These are phyloP conservation scores for Lagocephalus sceleratus DNA, from an alignment of 2,797 vertebrate genomes.

Conservation along the genomic window DNA sequence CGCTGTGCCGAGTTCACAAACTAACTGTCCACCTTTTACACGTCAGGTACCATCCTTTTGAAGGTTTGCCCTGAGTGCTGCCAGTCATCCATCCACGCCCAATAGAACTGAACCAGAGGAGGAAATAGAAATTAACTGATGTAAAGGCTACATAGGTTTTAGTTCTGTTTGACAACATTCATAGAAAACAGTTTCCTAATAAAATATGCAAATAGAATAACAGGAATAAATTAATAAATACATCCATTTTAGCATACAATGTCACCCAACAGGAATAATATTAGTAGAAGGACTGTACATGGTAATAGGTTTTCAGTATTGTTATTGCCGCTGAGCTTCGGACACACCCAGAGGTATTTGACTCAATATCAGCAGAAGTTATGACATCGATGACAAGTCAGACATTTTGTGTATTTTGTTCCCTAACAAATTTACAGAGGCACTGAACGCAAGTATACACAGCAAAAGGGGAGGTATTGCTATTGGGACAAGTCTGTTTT, in stretches of 20 bases:
- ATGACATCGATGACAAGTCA: constrained; percentile 30
- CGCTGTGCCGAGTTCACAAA: constrained; percentile 36
- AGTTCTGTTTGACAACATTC: constrained; percentile 46
- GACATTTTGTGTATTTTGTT: constrained; percentile 52
- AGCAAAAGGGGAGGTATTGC: constrained; percentile 34
- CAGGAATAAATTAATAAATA: constrained; percentile 69
- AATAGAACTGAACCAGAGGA: constrained; percentile 24
- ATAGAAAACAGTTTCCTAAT: constrained; percentile 48
- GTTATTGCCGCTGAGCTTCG: constrained; percentile 47
- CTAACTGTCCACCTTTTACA: constrained; percentile 37
- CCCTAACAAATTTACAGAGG: constrained; percentile 62
- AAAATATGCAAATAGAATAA: constrained; percentile 63
- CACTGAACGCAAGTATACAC: constrained; percentile 61
- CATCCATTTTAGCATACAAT: constrained; percentile 61
- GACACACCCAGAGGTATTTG: constrained; percentile 62
- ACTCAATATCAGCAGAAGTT: constrained; percentile 41
- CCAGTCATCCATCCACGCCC: constrained; percentile 37
- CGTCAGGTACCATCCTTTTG: constrained; percentile 56
- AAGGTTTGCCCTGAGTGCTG: constrained; percentile 59
- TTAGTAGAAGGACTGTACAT: constrained; percentile 54
- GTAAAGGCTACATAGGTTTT: constrained; percentile 57
- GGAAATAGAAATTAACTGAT: constrained; percentile 34
- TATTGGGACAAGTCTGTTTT: constrained; percentile 35
- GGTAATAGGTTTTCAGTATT: constrained; percentile 47
- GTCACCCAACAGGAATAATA: constrained; percentile 53